Conservation (phyloP, 2,797 vertebrate species). For the Phaenicophaeus curvirostris region DNA sequence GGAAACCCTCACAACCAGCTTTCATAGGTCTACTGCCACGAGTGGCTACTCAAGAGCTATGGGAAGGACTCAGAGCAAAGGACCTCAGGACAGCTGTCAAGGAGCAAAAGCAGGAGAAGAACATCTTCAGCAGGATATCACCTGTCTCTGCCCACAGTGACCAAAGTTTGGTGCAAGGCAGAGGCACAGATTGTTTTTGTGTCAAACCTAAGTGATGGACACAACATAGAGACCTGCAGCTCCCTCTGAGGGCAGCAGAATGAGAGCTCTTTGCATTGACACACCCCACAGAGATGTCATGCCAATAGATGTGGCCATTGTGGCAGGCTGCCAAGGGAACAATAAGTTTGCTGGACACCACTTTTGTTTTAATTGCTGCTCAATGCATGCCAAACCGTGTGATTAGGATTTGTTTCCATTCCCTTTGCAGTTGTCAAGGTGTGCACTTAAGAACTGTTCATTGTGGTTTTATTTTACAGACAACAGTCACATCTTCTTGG, state of each 20-base stretch:
- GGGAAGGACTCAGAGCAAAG: neutral
- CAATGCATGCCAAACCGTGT: neutral
- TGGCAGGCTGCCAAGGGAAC: neutral
- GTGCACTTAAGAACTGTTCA: neutral
- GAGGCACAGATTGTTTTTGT: neutral
- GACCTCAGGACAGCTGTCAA: neutral
- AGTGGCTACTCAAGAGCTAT: neutral
- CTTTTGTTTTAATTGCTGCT: neutral
- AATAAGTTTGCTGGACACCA: neutral
- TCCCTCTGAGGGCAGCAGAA: neutral
- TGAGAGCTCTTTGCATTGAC: neutral
- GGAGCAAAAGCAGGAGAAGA: neutral
- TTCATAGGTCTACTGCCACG: neutral
- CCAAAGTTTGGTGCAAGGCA: neutral
- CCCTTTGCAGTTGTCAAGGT: neutral
- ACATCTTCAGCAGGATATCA: neutral
- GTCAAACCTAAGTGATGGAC: rapidly evolving
- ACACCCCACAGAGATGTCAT: neutral
- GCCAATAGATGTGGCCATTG: neutral
- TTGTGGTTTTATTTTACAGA: neutral
- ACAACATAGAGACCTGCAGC: neutral
- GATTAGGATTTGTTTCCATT: neutral
- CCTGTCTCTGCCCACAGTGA: neutral
- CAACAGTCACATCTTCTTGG: neutral
- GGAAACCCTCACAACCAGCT: neutral